Conservation (phyloP, 2,113 vertebrate species). For the Paedocypris sp. region DNA sequence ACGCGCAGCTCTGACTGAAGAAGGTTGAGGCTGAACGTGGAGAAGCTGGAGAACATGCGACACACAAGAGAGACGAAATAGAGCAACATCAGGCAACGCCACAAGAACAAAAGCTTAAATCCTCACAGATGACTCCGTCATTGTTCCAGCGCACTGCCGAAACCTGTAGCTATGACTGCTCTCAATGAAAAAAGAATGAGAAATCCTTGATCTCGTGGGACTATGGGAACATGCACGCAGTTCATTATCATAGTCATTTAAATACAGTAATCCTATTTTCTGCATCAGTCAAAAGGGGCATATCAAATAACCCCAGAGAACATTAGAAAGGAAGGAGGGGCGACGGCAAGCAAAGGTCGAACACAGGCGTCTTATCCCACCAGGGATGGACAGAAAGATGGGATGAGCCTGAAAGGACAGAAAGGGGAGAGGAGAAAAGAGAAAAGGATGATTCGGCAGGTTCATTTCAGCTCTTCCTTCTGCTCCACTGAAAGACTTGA, state of each 20-base stretch:
- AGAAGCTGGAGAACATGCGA: not conserved
- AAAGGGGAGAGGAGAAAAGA: slow-evolving; percentile 34
- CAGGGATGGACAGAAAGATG: slow-evolving; percentile 28
- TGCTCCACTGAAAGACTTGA: slow-evolving; percentile 85
- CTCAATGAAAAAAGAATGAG: slow-evolving; percentile 35
- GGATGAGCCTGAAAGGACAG: slow-evolving; percentile 21
- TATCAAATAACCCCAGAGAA: slow-evolving; percentile 49
- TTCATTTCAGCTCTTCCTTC: slow-evolving; percentile 66
- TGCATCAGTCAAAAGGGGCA: slow-evolving; percentile 64
- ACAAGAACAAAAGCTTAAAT: slow-evolving; percentile 34
- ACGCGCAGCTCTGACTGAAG: not conserved
- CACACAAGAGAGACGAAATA: slow-evolving; percentile 16
- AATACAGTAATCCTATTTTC: slow-evolving; percentile 93
- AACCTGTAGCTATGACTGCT: slow-evolving; percentile 37
- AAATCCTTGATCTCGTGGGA: slow-evolving; percentile 36
- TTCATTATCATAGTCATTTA: slow-evolving; percentile 91
- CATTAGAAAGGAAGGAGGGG: slow-evolving; percentile 32
- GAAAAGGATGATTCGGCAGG: slow-evolving; percentile 33
- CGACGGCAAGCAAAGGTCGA: slow-evolving; percentile 23
- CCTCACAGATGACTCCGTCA: slow-evolving; percentile 38
- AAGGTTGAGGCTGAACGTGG: slow-evolving; percentile 16
- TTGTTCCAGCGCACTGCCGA: slow-evolving; percentile 34
- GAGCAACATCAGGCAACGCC: slow-evolving; percentile 36
- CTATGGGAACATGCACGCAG: slow-evolving; percentile 41
- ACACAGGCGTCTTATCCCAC: slow-evolving; percentile 18